Evolutionary conservation across 1,140 invertebrate genomes (phyloP).

Genomic region (roundworm (Caenorhabditis elegans)): WBcel235 BX284602.5:10778001-10778500

Average conservation of each 20-base stretch:
- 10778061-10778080: neutral
- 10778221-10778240: neutral
- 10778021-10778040: too few species aligned
- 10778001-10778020: too few species aligned
- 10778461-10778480: neutral
- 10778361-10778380: too few species aligned
- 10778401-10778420: neutral
- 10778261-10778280: neutral
- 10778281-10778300: slow-evolving; percentile 18
- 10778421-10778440: slow-evolving; percentile 21
- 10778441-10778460: slow-evolving; percentile 23
- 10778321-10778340: neutral
- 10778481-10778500: neutral
- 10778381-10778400: neutral
- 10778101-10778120: neutral
- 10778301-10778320: neutral
- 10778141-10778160: too few species aligned
- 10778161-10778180: too few species aligned
- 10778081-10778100: too few species aligned
- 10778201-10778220: neutral
- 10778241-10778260: too few species aligned
- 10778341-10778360: neutral
- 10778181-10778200: neutral
- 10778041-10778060: too few species aligned
- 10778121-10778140: neutral